Evolutionary conservation across 1,140 invertebrate species (phyloP), one percentile per base, ranked within the genome.

Genomic region (Camponotus pennsylvanicus): DNA sequence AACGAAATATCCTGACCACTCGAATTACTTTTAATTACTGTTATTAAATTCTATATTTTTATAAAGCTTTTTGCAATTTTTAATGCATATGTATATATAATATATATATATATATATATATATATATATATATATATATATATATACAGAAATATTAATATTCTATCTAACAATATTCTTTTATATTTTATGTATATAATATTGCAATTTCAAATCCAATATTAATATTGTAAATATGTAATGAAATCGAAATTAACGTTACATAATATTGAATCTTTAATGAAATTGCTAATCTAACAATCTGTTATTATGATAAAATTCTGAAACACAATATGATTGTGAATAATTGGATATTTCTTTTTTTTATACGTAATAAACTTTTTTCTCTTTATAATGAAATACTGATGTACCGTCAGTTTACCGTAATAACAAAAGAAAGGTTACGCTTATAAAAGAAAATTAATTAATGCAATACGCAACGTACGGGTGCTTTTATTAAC

Each of bases 391-490:
- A 15, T 66, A 49, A 52, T 49, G 40, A 34, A 77, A 32, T 6
- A 2, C 3, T 67, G n/a, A 37, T 78, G n/a, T 64, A 42, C 55
- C 61, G 13, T 40, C 61, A 52, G n/a, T 9, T 4, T 9, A 32
- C 15, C 18, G 7, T 52, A 70, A 80, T 59, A 80, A 57, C 49
- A 37, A 80, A 52, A 1, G 49, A 52, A 52, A 52, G 32, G 21
- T 45, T 7, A 11, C 3, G 49, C 8, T 21, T 0, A 11, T 45
- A 79, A 67, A 9, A 11, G 21, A 0, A 40, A 80, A 80, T 42
- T 57, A n/a, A 80, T 70, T 57, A 70, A 55, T 21, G 18, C 63
- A 64, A 69, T 69, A 13, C 49, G 34, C 11, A 52, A 67, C 13
- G 13, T 55, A 27, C 63, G 55, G n/a, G 27, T 3, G 37, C 34